Evolutionary conservation across 2,888 invertebrate species (phyloP).

Genomic region (Cosmorhoe ocellata): DNA sequence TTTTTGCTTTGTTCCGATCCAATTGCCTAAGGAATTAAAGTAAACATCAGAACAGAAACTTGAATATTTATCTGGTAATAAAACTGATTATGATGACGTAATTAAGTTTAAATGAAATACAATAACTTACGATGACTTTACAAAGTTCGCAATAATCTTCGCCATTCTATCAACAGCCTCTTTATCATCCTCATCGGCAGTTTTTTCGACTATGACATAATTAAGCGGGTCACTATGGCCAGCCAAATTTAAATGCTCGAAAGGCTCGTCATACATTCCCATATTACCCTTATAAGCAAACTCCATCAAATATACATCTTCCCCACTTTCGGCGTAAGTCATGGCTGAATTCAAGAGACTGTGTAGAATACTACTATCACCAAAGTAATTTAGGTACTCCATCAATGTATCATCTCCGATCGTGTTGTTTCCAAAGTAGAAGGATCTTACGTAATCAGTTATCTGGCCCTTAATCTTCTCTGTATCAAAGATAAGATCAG

Average conservation of each 20-base stretch:
- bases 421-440: constrained; percentile 43
- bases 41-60: too few relatives aligned
- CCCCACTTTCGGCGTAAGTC: constrained; percentile 31
- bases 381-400: constrained; percentile 43
- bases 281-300: constrained; percentile 44
- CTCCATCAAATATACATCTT: constrained; percentile 44
- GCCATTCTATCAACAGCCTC: constrained; percentile 36
- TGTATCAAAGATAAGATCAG: constrained; percentile 41
- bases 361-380: constrained; percentile 39
- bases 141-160: constrained; percentile 41
- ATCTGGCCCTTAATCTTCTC: constrained; percentile 30
- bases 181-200: constrained; percentile 27
- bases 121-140: constrained; percentile 43
- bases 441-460: constrained; percentile 35
- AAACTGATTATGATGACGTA: too few relatives aligned
- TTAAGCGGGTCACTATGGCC: constrained; percentile 45
- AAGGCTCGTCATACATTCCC: constrained; percentile 36
- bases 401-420: constrained; percentile 31
- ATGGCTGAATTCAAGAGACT: constrained; percentile 39
- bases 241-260: constrained; percentile 33
- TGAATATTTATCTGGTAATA: too few relatives aligned
- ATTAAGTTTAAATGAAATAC: too few relatives aligned
- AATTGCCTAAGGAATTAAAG: too few relatives aligned
- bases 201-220: constrained; percentile 37
- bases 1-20: too few relatives aligned